Percentiles rank a stretch among this genome's conserved stretches.
phyloP scores from a whole-genome alignment of 2,888 invertebrate species.

The Serripes groenlandicus region DNA sequence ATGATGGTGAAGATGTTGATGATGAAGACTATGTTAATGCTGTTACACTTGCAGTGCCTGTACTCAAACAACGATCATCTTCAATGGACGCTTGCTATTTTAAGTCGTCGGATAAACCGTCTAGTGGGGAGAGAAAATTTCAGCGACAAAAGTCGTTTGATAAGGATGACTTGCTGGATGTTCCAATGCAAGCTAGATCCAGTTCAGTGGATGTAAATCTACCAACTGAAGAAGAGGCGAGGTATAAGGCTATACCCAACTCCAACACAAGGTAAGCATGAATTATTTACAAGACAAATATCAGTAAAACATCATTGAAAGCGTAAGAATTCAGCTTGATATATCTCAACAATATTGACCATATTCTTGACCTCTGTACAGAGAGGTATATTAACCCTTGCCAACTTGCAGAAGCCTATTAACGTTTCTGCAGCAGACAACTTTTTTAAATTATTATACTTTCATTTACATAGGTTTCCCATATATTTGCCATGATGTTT shows the following conservation, averaged over 20 bases:
- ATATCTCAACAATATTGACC: too few species aligned
- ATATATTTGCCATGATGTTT: too few species aligned
- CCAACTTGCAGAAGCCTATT: too few species aligned
- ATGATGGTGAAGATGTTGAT: conserved; percentile 51
- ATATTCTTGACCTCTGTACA: too few species aligned
- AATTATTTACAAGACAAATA: too few species aligned
- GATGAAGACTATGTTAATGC: conserved; percentile 73
- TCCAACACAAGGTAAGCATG: conserved; percentile 61
- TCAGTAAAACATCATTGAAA: too few species aligned
- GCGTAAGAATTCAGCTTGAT: too few species aligned
- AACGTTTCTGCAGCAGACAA: too few species aligned
- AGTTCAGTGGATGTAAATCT: conserved; percentile 82
- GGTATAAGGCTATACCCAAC: conserved; percentile 75
- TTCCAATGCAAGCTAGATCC: conserved; percentile 78
- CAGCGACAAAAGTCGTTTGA: conserved; percentile 77
- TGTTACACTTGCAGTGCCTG: conserved; percentile 81
- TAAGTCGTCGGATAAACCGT: conserved; percentile 30
- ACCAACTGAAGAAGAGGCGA: conserved; percentile 76
- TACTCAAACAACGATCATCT: conserved; percentile 81
- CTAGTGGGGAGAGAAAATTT: conserved; percentile 42
- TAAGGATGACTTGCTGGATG: conserved; percentile 70
- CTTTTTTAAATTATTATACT: too few species aligned
- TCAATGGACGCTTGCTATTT: conserved; percentile 80
- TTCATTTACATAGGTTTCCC: too few species aligned
- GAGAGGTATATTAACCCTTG: too few species aligned